Conservation (phyloP, 2,888 invertebrate species). For the Synergus umbraculus region DNA sequence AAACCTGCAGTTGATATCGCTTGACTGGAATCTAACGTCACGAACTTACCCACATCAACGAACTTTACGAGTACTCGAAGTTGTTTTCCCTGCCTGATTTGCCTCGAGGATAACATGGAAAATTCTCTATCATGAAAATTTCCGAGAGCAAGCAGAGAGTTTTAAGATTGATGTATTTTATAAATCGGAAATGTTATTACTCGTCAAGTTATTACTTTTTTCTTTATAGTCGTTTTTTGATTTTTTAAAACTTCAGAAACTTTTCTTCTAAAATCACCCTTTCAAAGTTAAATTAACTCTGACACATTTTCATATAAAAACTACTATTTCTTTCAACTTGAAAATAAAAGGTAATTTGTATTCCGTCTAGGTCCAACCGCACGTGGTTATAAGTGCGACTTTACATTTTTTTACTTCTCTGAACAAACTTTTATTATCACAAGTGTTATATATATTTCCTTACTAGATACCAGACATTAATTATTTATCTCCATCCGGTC, state of each 20-base stretch:
- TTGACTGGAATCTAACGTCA: conserved; percentile 37
- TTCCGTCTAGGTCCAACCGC: conserved; percentile 3
- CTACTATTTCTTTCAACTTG: neutral
- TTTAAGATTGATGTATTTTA: conserved; percentile 4
- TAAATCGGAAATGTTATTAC: neutral
- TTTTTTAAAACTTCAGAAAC: neutral
- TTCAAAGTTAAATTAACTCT: neutral
- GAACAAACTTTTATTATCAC: neutral
- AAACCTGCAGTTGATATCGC: conserved; percentile 39
- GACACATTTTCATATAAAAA: neutral
- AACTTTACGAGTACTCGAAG: conserved; percentile 39
- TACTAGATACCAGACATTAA: too few species aligned
- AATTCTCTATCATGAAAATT: conserved; percentile 19
- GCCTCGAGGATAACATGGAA: conserved; percentile 27
- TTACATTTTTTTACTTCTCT: neutral
- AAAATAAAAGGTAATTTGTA: conserved; percentile 10
- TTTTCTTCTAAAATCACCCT: neutral
- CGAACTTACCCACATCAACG: conserved; percentile 35
- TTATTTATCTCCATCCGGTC: neutral
- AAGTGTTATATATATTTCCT: neutral
- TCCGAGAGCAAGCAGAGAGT: neutral
- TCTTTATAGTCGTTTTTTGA: neutral
- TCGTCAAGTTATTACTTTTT: neutral
- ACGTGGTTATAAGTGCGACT: neutral
- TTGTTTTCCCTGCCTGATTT: conserved; percentile 26